Conservation (phyloP, 92 coral and sea anemone species). For the Hydrozoanthus gracilis region DNA sequence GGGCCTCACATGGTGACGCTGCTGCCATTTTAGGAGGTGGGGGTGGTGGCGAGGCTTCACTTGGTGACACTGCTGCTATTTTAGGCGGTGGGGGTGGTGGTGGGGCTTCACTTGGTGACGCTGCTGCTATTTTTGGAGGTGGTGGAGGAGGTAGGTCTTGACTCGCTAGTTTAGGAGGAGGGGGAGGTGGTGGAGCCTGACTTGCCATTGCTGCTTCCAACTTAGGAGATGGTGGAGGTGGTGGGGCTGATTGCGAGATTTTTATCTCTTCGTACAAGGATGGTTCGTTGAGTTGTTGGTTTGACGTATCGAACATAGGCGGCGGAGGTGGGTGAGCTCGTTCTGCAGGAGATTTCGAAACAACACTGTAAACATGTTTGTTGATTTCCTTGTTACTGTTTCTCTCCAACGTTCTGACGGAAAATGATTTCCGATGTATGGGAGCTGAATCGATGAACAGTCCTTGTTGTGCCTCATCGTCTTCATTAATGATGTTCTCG, state of each 20-base stretch:
- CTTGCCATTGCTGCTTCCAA: conserved; percentile 39
- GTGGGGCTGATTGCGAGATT: conserved; percentile 16
- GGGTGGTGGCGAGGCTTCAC: not conserved
- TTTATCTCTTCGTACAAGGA: conserved; percentile 18
- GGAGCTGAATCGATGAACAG: conserved; percentile 62
- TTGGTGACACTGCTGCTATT: not conserved
- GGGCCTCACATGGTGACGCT: conserved; percentile 29
- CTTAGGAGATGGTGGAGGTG: conserved; percentile 41
- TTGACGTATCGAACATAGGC: not conserved
- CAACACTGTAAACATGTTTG: conserved; percentile 14
- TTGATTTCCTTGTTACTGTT: not conserved
- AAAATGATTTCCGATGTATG: conserved; percentile 63
- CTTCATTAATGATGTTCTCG: conserved; percentile 68
- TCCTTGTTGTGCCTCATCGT: conserved; percentile 59
- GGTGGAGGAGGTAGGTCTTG: conserved; percentile 28
- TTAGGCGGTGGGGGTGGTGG: conserved; percentile 29
- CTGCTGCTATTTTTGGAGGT: conserved; percentile 1
- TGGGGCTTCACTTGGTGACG: conserved; percentile 24
- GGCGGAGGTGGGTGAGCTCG: conserved; percentile 4
- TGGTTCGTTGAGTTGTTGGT: not conserved
- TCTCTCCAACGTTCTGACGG: conserved; percentile 33
- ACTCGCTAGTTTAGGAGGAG: not conserved
- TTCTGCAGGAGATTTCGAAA: conserved; percentile 8
- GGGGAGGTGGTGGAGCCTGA: conserved; percentile 4
- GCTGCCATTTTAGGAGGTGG: conserved; percentile 56